phyloP scores from a whole-genome alignment of 1,140 invertebrate genomes.

The Ladona fulva region DNA sequence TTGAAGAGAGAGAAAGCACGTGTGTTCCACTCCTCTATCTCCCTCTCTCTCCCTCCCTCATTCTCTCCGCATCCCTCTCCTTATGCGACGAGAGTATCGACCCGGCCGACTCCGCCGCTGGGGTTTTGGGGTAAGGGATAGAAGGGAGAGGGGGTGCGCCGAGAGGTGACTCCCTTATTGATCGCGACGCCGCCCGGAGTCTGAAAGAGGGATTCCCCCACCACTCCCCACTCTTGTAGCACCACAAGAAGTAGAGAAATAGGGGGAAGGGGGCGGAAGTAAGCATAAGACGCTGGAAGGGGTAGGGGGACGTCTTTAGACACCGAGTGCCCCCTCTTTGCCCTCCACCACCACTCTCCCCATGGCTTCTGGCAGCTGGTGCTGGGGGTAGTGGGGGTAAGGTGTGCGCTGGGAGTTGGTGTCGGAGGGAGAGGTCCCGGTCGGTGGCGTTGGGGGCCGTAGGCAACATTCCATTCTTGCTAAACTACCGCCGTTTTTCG shows the following conservation, averaged over 20 bases:
- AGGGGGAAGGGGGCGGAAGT: not conserved
- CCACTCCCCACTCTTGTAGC: not conserved
- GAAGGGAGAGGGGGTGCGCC: not conserved
- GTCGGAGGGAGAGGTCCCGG: not conserved
- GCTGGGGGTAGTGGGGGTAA: not conserved
- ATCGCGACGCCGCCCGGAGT: not conserved
- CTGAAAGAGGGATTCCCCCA: not conserved
- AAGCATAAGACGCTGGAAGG: not conserved
- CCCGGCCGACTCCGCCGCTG: not conserved
- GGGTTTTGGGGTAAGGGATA: not conserved
- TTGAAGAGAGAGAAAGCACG: not conserved
- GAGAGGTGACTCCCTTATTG: not conserved
- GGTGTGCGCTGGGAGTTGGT: not conserved
- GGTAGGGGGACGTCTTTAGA: not conserved
- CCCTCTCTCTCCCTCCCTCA: not conserved
- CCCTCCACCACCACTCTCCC: not conserved
- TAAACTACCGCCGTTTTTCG: not conserved
- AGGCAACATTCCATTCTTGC: not conserved
- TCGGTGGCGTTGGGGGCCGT: not conserved
- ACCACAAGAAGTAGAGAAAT: not conserved
- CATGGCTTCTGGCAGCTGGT: not conserved
- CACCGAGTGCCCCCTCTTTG: not conserved
- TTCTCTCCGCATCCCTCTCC: not conserved
- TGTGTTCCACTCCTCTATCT: not conserved
- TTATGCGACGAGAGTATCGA: not conserved